These are phyloP conservation scores for Ferrisia virgata DNA, from an alignment of 2,888 invertebrate genomes.

Conservation along the genomic window DNA sequence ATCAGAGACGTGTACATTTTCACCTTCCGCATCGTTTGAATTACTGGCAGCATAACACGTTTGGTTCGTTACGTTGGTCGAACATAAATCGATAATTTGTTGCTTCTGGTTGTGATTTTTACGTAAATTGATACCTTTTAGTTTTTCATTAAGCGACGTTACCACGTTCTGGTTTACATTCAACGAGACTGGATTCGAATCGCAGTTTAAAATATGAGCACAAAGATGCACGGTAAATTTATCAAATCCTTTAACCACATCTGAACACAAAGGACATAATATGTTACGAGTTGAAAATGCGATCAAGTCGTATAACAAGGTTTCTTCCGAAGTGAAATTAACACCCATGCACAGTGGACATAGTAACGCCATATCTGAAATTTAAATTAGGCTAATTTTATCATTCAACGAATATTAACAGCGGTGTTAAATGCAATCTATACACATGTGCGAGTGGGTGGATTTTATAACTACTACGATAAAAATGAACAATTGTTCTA, in stretches of 20 bases:
- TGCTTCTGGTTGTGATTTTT: not conserved
- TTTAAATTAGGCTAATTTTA: not conserved
- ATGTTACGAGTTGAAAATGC: slow-evolving; percentile 72
- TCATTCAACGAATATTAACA: not conserved
- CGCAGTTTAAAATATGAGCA: slow-evolving; percentile 60
- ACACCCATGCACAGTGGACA: slow-evolving; percentile 75
- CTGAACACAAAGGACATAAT: slow-evolving; percentile 74
- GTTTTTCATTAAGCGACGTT: not conserved
- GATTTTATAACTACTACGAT: not conserved
- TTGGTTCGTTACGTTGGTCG: too few relatives aligned
- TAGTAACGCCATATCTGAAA: slow-evolving; percentile 24
- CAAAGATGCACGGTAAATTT: slow-evolving; percentile 81
- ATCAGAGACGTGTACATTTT: not conserved
- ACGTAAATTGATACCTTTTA: not conserved
- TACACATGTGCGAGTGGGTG: too few relatives aligned
- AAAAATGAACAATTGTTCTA: not conserved
- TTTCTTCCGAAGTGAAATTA: slow-evolving; percentile 68
- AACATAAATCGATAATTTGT: not conserved
- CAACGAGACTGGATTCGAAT: not conserved
- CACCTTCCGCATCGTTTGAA: not conserved
- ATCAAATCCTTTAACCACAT: slow-evolving; percentile 71
- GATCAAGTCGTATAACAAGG: slow-evolving; percentile 68
- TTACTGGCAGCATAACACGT: too few relatives aligned
- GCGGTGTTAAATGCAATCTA: not conserved
- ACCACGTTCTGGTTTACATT: not conserved